These are phyloP conservation scores for Pandemis heparana DNA, from an alignment of 2,888 invertebrate species.

Conservation along the genomic window DNA sequence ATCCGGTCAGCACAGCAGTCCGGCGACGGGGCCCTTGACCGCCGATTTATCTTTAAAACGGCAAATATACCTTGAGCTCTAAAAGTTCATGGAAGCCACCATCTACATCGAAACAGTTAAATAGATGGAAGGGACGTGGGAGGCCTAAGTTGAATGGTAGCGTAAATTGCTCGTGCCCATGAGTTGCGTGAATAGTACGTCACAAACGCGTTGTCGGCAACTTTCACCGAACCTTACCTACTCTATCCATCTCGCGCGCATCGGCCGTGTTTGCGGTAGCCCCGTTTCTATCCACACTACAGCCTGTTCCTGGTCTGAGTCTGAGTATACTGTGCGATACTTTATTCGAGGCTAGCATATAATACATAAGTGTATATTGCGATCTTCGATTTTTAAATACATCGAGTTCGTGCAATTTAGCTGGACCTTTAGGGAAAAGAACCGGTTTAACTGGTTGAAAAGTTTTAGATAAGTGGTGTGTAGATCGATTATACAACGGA, in stretches of 20 bases:
- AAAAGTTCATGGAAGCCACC: conserved; percentile 15
- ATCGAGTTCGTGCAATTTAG: background rate
- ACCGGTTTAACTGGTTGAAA: background rate
- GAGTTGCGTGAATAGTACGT: conserved; percentile 67
- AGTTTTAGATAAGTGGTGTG: background rate
- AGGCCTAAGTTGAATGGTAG: conserved; percentile 64
- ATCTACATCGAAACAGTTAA: conserved; percentile 53
- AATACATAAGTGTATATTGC: conserved; percentile 1
- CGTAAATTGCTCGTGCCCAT: conserved; percentile 69
- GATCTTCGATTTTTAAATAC: background rate
- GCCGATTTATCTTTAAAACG: conserved; percentile 67
- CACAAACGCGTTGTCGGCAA: conserved; percentile 80
- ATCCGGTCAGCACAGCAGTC: conserved; percentile 58
- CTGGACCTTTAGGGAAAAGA: background rate
- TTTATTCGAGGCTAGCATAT: conserved; percentile 20
- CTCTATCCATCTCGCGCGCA: conserved; percentile 54
- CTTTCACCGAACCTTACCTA: conserved; percentile 73
- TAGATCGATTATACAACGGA: background rate
- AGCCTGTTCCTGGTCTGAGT: conserved; percentile 45
- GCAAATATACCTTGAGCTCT: conserved; percentile 62
- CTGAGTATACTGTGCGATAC: conserved; percentile 28
- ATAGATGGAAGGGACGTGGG: conserved; percentile 58
- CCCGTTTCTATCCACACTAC: conserved; percentile 50
- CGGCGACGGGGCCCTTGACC: conserved; percentile 60
- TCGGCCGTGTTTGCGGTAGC: conserved; percentile 50